Evolutionary conservation across 2,113 vertebrate genomes (phyloP), one percentile per base, ranked within the genome.

Genomic region (Geococcyx californianus): DNA sequence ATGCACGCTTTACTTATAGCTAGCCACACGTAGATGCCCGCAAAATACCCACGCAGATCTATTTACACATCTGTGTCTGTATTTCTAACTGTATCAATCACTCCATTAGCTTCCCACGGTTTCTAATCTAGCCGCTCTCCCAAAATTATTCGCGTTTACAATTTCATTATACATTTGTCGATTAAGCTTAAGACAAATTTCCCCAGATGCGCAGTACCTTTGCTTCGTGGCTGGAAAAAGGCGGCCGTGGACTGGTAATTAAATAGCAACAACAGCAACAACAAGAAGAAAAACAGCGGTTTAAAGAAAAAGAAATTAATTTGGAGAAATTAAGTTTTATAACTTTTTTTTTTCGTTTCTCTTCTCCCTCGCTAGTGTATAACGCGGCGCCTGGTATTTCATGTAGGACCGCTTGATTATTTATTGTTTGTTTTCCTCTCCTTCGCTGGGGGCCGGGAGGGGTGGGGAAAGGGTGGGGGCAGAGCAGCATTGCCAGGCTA

Each of bases 351-450:
- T 95, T 94, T 77, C 93, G 96, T 97, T 97, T 92, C 91, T 93
- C 59, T 68, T 74, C 66, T 77, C 67, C 86, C 69, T 96, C 92
- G 63, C 94, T 81, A 87, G 69, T n/a, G 44, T 13, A 19, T 77
- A 84, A 84, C 86, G 79, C 63, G 79, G 84, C 47, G 72, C 72
- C 90, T 90, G 26, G 91, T 77, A 87, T 93, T 36, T 95, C 49
- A 87, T 85, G 52, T 63, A 31, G 94, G 75, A 75, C 73, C 91
- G 82, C 85, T 76, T 36, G 93, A 97, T 97, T 96, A 97, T 98
- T 97, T 97, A 95, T 98, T 98, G 97, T 98, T 97, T 98, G 96
- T 97, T 97, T 98, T 97, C 95, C 84, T 97, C 97, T 95, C 79
- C 87, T 96, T 95, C 38, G 70, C 84, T 77, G 91, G 92, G 93